Conservation (phyloP, 2,888 invertebrate genomes). For the Luperina nickerlii region DNA sequence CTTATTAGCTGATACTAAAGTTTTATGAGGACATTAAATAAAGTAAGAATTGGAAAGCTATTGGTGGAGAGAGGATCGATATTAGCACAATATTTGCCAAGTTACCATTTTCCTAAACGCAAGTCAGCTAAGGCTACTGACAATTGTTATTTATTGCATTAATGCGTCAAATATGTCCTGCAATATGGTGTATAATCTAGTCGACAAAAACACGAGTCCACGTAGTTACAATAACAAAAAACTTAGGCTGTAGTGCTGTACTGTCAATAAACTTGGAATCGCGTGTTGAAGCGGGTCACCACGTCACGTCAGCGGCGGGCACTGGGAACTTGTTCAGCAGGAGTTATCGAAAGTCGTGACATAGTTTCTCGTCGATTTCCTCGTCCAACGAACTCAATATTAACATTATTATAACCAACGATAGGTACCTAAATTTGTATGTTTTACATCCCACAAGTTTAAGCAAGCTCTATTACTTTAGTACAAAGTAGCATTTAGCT, state of each 20-base stretch:
- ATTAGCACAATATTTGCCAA: background rate
- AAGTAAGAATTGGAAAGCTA: slow-evolving; percentile 41
- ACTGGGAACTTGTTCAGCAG: background rate
- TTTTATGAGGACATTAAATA: slow-evolving; percentile 43
- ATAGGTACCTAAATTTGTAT: background rate
- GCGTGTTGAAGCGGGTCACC: background rate
- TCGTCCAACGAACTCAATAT: background rate
- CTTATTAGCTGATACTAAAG: slow-evolving; percentile 50
- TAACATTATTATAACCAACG: background rate
- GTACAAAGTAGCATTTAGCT: slow-evolving; percentile 5
- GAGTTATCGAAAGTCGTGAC: background rate
- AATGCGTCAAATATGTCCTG: background rate
- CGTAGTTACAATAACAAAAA: background rate
- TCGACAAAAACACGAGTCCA: background rate
- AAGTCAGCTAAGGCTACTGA: background rate
- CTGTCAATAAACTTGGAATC: background rate
- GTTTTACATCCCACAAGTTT: background rate
- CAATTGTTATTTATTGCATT: no score
- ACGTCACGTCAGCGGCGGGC: background rate
- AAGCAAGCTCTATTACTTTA: slow-evolving; percentile 4
- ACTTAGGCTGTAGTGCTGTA: background rate
- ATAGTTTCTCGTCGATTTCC: background rate
- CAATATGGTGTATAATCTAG: background rate
- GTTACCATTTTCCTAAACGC: background rate
- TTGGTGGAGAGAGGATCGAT: background rate